phyloP scores from a whole-genome alignment of 2,888 invertebrate genomes.

The Stomorhina lunata region DNA sequence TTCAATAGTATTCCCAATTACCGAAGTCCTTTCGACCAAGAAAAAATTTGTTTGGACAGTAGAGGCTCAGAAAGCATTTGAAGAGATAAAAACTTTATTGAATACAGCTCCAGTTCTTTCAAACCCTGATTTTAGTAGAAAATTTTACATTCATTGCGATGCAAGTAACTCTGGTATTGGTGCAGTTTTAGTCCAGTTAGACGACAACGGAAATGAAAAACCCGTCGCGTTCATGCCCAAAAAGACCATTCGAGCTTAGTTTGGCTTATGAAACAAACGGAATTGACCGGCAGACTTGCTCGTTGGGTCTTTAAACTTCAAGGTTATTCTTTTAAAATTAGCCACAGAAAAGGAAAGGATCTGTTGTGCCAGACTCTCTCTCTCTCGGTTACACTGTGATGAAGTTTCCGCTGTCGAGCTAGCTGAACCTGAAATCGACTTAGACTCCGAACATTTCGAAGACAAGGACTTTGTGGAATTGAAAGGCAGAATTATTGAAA shows the following conservation, averaged over 20 bases:
- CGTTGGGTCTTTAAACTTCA: background rate
- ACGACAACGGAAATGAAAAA: no score
- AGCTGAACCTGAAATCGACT: background rate
- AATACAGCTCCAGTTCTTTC: background rate
- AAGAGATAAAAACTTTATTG: background rate
- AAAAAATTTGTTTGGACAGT: conserved; percentile 24
- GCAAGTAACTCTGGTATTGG: background rate
- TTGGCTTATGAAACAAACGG: background rate
- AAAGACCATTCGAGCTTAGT: background rate
- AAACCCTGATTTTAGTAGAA: background rate
- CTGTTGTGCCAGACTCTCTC: conserved; percentile 34
- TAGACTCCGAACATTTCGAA: background rate
- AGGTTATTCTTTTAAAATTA: conserved; percentile 47
- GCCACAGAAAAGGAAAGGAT: conserved; percentile 68
- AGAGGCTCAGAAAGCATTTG: background rate
- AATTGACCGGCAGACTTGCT: background rate
- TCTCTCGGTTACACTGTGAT: no score
- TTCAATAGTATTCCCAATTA: background rate
- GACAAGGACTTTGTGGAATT: background rate
- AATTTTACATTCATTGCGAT: background rate
- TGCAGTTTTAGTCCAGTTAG: background rate
- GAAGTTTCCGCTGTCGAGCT: background rate
- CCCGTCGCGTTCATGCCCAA: no score
- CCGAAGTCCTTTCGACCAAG: background rate
- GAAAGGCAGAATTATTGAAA: background rate